Evolutionary conservation across 2,113 vertebrate genomes (phyloP).

Genomic region (Malurus melanocephalus): DNA sequence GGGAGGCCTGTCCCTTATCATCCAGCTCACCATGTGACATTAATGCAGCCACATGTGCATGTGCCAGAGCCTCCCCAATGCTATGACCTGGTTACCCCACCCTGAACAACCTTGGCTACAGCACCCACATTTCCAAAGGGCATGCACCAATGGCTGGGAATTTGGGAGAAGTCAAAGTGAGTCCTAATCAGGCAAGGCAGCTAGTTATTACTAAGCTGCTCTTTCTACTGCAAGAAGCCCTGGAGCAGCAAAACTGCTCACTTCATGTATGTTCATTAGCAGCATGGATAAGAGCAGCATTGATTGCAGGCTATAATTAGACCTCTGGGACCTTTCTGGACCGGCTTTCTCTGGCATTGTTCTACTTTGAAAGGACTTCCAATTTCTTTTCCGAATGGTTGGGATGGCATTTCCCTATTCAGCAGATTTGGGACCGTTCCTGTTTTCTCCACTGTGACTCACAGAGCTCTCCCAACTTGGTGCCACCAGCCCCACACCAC

Average conservation of each 20-base stretch:
- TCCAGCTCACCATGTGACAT: neutral
- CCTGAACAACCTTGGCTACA: neutral
- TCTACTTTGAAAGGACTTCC: constrained; percentile 28
- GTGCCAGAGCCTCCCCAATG: neutral
- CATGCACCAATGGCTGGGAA: constrained; percentile 20
- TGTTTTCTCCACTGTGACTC: neutral
- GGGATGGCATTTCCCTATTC: constrained; percentile 51
- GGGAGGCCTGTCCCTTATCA: neutral
- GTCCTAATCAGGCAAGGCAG: neutral
- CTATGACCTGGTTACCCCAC: neutral
- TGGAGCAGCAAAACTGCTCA: constrained; percentile 26
- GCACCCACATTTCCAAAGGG: neutral
- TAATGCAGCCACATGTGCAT: neutral
- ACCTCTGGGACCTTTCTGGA: constrained; percentile 13
- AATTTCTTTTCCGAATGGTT: constrained; percentile 23
- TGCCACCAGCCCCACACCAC: neutral
- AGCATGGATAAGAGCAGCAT: constrained; percentile 29
- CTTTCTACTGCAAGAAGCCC: constrained; percentile 19
- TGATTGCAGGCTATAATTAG: constrained; percentile 51
- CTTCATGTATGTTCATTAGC: constrained; percentile 30
- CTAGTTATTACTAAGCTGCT: constrained; percentile 14
- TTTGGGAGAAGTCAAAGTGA: neutral
- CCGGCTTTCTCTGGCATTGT: constrained; percentile 5
- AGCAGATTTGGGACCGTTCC: constrained; percentile 39
- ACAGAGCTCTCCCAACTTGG: neutral